Evolutionary conservation across 2,888 invertebrate genomes (phyloP), one percentile per base, ranked within the genome.

Genomic region (Stenchaetothrips biformis): DNA sequence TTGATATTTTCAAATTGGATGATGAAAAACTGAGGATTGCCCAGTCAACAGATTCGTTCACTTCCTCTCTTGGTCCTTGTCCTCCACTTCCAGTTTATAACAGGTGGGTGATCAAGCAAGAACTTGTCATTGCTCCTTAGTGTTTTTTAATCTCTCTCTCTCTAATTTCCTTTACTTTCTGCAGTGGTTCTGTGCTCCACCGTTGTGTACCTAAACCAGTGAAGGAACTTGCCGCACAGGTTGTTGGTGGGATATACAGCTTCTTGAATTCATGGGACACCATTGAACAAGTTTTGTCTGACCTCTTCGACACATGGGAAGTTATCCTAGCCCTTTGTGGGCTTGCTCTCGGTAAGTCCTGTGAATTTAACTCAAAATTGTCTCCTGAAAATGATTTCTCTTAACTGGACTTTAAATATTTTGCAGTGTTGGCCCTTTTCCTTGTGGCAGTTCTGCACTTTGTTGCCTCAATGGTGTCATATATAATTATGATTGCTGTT

Each of bases 241-340:
- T 93, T 48, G 89, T 92, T 81, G 89, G 89, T 79, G 92, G 94
- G 86, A 90, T 96, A 83, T 95, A 95, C 87, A 92, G 91, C 7
- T 89, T 94, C 84, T 89, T 97, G 78, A 96, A 97, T 85, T 93
- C 93, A 84, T 95, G 96, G 93, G 95, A 96, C 86, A 91, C 93
- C 53, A 91, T 96, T 84, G 95, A 96, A 87, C 95, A 96, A 88
- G 92, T 96, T 86, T 88, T 97, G 59, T 92, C 93, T 79, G 97
- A 98, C 88, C 88, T 98, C 9, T 96, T 95, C 85, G 92, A 92
- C 82, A 94, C 95, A 67, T 96, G 96, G 96, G 92, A 91, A 85
- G 92, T 94, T 86, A 94, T 98, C 87, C 89, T 95, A 79, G 91
- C 91, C 59, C 90, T 97, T 84, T 92, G 94, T 80, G 92, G 93